Conservation (phyloP, 1,140 invertebrate genomes). For the Helicoverpa armigera region DNA sequence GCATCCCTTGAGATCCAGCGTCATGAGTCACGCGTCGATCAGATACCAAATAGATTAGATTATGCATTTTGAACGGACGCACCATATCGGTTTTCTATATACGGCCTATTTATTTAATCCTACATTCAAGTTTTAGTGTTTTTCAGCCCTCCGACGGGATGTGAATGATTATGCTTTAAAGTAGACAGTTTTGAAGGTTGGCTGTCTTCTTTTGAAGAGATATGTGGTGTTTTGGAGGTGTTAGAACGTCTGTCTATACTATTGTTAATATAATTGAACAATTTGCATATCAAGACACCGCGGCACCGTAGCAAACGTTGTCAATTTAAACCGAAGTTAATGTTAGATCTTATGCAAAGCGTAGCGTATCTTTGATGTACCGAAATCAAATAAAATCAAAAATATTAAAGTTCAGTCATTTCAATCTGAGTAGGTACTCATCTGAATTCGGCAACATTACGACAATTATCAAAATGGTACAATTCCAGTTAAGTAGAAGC, state of each 20-base stretch:
- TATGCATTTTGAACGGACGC: slow-evolving; percentile 54
- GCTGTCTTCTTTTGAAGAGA: not conserved
- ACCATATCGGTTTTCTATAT: slow-evolving; percentile 45
- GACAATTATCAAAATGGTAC: slow-evolving; percentile 18
- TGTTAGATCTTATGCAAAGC: too few species aligned
- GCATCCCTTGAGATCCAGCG: slow-evolving; percentile 56
- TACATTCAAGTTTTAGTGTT: slow-evolving; percentile 40
- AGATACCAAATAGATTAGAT: slow-evolving; percentile 68
- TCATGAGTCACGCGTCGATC: slow-evolving; percentile 58
- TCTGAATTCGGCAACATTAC: slow-evolving; percentile 6
- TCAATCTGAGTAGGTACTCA: not conserved
- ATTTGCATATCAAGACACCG: too few species aligned
- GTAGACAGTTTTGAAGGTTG: not conserved
- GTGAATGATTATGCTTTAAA: not conserved
- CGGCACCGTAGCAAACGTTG: too few species aligned
- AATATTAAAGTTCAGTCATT: too few species aligned
- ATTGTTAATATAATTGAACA: too few species aligned
- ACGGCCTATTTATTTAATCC: slow-evolving; percentile 40
- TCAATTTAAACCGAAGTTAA: too few species aligned
- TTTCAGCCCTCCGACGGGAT: not conserved
- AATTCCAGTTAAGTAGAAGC: slow-evolving; percentile 22
- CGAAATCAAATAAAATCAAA: too few species aligned
- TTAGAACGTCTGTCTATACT: too few species aligned
- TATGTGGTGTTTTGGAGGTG: too few species aligned
- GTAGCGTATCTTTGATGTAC: too few species aligned